A percentile compares a stretch with the other conserved stretches of the same genome.
Conservation (phyloP, 2,113 vertebrate genomes). For the Calidris pugnax region DNA sequence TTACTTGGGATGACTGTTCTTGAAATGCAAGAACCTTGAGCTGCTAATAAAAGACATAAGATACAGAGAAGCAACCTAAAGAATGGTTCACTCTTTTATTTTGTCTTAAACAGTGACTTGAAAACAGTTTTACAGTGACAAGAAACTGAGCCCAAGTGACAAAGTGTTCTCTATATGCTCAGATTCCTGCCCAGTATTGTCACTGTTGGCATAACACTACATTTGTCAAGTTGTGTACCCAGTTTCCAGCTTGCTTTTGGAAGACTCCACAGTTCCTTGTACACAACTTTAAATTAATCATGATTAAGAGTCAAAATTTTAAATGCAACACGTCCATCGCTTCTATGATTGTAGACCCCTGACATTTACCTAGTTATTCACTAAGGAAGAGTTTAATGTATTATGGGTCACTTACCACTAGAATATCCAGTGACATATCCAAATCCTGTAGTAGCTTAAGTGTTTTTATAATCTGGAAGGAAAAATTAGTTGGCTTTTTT, state of each 20-base stretch:
- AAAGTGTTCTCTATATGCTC: not conserved
- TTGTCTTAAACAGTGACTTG: not conserved
- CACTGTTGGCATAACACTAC: not conserved
- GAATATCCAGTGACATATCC: slow-evolving; percentile 82
- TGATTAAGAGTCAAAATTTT: not conserved
- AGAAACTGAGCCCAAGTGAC: not conserved
- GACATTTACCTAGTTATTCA: not conserved
- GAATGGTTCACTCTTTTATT: not conserved
- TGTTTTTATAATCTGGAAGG: slow-evolving; percentile 79
- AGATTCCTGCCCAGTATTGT: not conserved
- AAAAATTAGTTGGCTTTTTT: not conserved
- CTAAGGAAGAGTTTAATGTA: not conserved
- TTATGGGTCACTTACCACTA: slow-evolving; percentile 78
- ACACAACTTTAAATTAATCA: not conserved
- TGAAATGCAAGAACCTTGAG: not conserved
- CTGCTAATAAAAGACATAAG: not conserved
- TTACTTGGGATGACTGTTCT: not conserved
- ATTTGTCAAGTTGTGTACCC: not conserved
- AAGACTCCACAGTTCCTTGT: not conserved
- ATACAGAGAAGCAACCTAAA: not conserved
- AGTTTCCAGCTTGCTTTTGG: not conserved
- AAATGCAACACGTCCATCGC: not conserved
- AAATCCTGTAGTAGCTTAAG: slow-evolving; percentile 81
- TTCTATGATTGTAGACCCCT: not conserved
- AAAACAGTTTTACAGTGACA: not conserved